Evolutionary conservation across 1,140 invertebrate species (phyloP), one percentile per base, ranked within the genome.

Genomic region (Monochamus saltuarius): DNA sequence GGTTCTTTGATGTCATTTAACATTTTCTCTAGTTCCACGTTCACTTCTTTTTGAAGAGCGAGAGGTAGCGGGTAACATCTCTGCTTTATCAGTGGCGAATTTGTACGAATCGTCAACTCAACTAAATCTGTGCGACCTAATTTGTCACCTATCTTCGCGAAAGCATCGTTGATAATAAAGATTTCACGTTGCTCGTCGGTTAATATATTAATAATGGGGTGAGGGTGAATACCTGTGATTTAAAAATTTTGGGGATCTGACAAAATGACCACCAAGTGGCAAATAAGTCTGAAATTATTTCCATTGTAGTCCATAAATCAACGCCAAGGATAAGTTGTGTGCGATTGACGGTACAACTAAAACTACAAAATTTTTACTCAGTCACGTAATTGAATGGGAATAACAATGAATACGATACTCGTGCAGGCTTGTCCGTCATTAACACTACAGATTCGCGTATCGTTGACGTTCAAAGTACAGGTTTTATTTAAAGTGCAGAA

Each of bases 1-100:
- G 39, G 54, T 39, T 46, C 42, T 11, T 34, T 69, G 4, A 78
- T 62, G 9, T 61, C 36, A 9, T 60, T 56, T 2, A 76, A 40
- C 71, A 75, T 70, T 13, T 60, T 16, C 1, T 51, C 49, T 2
- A 59, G 29, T 43, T 51, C 56, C 8, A 19, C 4, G 29, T 59
- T 52, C 8, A 51, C 56, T 29, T 51, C n/a, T 42, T 11, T 47
- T 9, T 57, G 56, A 16, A 57, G 19, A 11, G 45, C 35, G 14
- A 10, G 56, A 4, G 55, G 47, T 0, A 57, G 14, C 14, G 56
- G 45, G n/a, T 57, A 57, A 29, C 45, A 34, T 10, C 54, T 19
- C 34, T 56, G 54, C 45, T 56, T 56, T 11, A 45, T 56, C 6
- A 22, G 40, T 1, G 19, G 36, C 35, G 17, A 51, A 17, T 9